phyloP scores from a whole-genome alignment of 2,113 vertebrate species.

The Gasterosteus nipponicus region DNA sequence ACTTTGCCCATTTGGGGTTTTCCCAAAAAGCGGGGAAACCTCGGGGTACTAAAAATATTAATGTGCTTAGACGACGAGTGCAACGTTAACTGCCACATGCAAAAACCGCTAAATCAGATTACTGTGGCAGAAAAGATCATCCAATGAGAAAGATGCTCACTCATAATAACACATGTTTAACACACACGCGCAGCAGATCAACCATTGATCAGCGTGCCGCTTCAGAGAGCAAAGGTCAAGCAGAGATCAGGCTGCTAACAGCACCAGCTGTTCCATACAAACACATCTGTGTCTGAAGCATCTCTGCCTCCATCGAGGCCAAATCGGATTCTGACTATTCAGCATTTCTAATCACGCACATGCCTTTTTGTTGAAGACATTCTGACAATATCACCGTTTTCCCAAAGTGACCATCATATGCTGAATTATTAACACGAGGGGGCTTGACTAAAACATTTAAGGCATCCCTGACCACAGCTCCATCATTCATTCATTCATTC shows the following conservation, averaged over 20 bases:
- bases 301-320: background rate
- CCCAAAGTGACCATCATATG: background rate
- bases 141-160: background rate
- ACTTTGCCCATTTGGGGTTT: background rate
- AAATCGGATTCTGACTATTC: background rate
- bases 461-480: background rate
- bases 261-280: background rate
- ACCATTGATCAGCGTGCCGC: background rate
- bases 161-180: background rate
- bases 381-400: background rate
- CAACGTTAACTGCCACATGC: no score
- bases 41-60: background rate
- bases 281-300: background rate
- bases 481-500: background rate
- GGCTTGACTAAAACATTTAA: no score
- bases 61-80: background rate
- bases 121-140: background rate
- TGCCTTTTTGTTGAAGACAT: background rate
- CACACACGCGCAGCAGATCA: constrained; percentile 3
- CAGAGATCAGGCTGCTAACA: background rate
- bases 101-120: no score
- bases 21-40: no score
- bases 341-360: background rate
- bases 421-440: background rate
- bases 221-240: constrained; percentile 7